Base-by-base conservation (phyloP, 2,888 invertebrate genomes). In the Myathropa florea region DNA sequence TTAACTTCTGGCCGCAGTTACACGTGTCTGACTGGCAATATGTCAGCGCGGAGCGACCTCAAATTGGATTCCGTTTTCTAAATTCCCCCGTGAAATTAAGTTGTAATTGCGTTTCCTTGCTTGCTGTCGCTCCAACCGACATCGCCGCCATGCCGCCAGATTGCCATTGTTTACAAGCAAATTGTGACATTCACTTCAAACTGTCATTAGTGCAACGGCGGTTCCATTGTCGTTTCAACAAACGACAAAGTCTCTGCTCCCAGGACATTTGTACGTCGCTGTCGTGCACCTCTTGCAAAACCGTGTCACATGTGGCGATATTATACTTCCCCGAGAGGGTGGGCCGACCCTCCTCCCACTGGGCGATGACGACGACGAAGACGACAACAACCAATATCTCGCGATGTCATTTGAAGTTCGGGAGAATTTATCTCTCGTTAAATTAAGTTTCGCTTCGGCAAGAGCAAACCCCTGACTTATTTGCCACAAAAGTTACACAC, bases 351-450 rank as follows among this genome's bases (percentile, higher is more conserved):
- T 3, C 24, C 14, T 67, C 63, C 63, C n/a, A 26, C 12, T 14
- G n/a, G n/a, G n/a, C n/a, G n/a, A n/a, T n/a, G n/a, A 24, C 67
- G 26, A n/a, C 33, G 28, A 9, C 12, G 26, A 14, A 21, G 33
- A 59, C 70, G 72, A 75, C 78, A 86, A 83, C 86, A 86, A 79
- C 78, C 86, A 86, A 86, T 86, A 83, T 86, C 82, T 82, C 83
- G 83, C 71, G 78, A 78, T 86, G 86, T 86, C 78, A 83, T 86
- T 86, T 86, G 75, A 79, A 86, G 86, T 79, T 86, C 79, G 67
- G 79, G 18, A 63, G 75, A 83, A 86, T 86, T 86, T 86, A 86
- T 86, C 79, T 86, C 86, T 86, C 83, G 86, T 86, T 83, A 86
- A 83, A 86, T 86, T 86, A 86, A 86, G 83, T 79, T 86, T 82